Evolutionary conservation across 1,140 invertebrate genomes (phyloP), one percentile per base, ranked within the genome.

Genomic region (Portunus trituberculatus): DNA sequence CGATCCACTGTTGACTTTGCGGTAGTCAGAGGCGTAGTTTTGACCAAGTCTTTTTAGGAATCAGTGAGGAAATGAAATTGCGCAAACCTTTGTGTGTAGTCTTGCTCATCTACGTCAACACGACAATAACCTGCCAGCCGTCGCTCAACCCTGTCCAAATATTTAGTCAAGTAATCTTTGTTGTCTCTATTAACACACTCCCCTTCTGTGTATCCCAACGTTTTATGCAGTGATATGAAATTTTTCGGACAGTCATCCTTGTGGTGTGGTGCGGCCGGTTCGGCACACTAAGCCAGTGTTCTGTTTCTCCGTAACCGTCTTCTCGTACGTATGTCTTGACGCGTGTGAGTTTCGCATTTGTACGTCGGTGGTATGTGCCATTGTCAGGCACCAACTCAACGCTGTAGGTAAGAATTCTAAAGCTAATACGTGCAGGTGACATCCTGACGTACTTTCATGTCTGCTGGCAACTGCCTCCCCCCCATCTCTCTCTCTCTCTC

Each of bases 1-100:
- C 25, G 67, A 76, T 76, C 16, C 67, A 76, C 67, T 76, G 67
- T 76, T 76, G 67, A 76, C 67, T n/a, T 76, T 76, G 67, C 67
- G 67, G 67, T 25, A 76, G 67, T 12, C 67, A 25, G 67, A 25
- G n/a, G 67, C 67, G 67, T n/a, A 76, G 25, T 59, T 59, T 20
- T 59, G 52, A 59, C 52, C 52, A 59, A 59, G 12, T n/a, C 20
- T 76, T 76, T 76, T 12, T 76, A n/a, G 67, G n/a, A 20, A n/a
- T n/a, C 67, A 7, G 67, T 76, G 67, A 76, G 67, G 67, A 76
- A 76, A 76, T 76, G 20, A n/a, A 76, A 76, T 76, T 25, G 25
- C 67, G 67, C 67, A 76, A 76, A n/a, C 67, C n/a, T n/a, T 76
- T 76, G 0, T 76, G 67, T 7, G 67, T 76, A 25, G 67, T 25